phyloP scores from a whole-genome alignment of 2,797 vertebrate species.

The Remorina albescens region DNA sequence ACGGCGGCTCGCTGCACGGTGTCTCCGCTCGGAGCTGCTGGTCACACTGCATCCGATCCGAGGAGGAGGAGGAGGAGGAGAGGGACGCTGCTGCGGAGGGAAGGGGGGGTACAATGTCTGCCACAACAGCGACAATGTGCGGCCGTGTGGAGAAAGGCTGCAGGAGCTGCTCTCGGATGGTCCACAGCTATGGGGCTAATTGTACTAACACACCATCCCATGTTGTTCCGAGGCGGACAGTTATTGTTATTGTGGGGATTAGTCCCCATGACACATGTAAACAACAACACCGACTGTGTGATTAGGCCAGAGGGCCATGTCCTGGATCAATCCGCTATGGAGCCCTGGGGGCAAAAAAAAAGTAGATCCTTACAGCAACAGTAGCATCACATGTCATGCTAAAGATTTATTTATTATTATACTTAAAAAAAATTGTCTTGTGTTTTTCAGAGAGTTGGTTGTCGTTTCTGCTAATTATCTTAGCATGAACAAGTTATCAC shows the following conservation, averaged over 20 bases:
- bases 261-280: not conserved
- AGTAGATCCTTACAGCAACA: not conserved
- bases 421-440: too few species aligned
- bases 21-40: slow-evolving; percentile 54
- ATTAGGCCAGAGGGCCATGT: not conserved
- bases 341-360: not conserved
- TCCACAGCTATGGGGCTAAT: not conserved
- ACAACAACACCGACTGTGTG: too few species aligned
- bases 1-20: slow-evolving; percentile 42
- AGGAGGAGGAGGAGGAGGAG: slow-evolving; percentile 66
- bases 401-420: too few species aligned
- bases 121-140: slow-evolving; percentile 71
- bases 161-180: not conserved
- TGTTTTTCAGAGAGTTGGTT: too few species aligned
- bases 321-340: not conserved
- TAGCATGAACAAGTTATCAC: not conserved
- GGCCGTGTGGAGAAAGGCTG: slow-evolving; percentile 16
- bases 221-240: too few species aligned
- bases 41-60: slow-evolving; percentile 74
- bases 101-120: not conserved
- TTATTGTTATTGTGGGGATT: too few species aligned
- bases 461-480: not conserved
- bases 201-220: not conserved
- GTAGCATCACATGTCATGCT: not conserved
- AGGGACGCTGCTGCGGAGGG: slow-evolving; percentile 53